Evolutionary conservation across 2,888 invertebrate species (phyloP), one percentile per base, ranked within the genome.

Genomic region (Dexiosoma caninum): DNA sequence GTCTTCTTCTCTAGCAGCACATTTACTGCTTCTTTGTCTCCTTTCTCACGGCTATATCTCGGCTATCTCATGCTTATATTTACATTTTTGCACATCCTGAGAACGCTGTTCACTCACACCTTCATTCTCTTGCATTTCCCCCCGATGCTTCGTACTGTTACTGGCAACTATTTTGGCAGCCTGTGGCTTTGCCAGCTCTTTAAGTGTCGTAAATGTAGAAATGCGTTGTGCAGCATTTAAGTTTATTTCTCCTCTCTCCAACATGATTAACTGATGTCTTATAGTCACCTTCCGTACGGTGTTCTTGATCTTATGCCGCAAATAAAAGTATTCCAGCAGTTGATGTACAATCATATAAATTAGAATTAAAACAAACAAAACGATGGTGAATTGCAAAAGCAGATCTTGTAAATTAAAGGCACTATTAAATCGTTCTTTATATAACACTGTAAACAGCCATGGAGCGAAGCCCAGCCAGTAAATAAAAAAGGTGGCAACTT

Each of bases 391-490:
- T 12, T 69, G 46, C 1, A 55, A 23, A 21, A 78, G 62, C 21
- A 49, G 30, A n/a, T 67, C 67, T 12, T 23, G 10, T 6, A 55
- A 1, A 3, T 8, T 9, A 2, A n/a, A 1, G 16, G 55, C 46
- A 21, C 16, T 23, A 16, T 74, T n/a, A 14, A 79, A 16, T 7
- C 40, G 10, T 3, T 55, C n/a, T 35, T 37, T 67, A n/a, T 46
- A 40, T 23, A 79, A n/a, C 12, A 51, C n/a, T 23, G 32, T 49
- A 0, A 59, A 19, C 19, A 75, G 23, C 62, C 72, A 62, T 5
- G 74, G 79, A 2, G 35, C 62, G 35, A 79, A 69, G 5, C 74
- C 62, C 27, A 74, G 59, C 78, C 78, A 78, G 53, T 78, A 78
- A 2, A 72, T 14, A 5, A 66, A 49, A n/a, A 77, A 77, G 2